These are phyloP conservation scores for Ennomos fuscantarius DNA, from an alignment of 2,888 invertebrate species.

Conservation along the genomic window DNA sequence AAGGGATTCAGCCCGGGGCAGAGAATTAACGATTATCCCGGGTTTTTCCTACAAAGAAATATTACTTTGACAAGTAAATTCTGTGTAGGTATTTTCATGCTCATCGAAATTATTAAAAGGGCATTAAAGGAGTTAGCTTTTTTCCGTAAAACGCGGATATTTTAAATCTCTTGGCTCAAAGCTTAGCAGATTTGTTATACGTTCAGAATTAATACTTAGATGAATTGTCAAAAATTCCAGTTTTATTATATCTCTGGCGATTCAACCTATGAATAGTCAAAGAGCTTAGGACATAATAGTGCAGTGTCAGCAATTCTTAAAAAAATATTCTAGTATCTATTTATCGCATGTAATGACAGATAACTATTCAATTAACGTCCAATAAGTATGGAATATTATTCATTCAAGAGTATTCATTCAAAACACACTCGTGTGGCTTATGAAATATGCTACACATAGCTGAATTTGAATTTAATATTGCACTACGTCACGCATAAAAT, in stretches of 20 bases:
- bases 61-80: conserved; percentile 80
- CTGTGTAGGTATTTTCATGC: conserved; percentile 63
- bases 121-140: conserved; percentile 32
- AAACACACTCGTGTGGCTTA: too few species aligned
- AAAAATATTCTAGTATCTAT: too few species aligned
- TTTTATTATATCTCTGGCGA: too few species aligned
- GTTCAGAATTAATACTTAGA: neutral
- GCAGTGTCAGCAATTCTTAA: too few species aligned
- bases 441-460: too few species aligned
- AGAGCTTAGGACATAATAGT: too few species aligned
- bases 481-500: neutral
- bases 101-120: conserved; percentile 51
- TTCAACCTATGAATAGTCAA: too few species aligned
- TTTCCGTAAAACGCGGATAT: conserved; percentile 19
- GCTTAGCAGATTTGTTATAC: conserved; percentile 17
- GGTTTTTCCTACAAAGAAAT: conserved; percentile 74
- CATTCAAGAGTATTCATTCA: too few species aligned
- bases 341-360: too few species aligned
- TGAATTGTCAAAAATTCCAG: too few species aligned
- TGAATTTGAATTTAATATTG: neutral
- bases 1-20: conserved; percentile 77
- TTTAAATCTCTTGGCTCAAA: conserved; percentile 27
- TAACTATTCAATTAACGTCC: too few species aligned
- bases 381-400: too few species aligned
- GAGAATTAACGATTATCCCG: conserved; percentile 80